Percentiles rank a stretch among this genome's conserved stretches.
These are phyloP conservation scores for Limnodromus scolopaceus DNA, from an alignment of 2,797 vertebrate species.

Conservation along the genomic window DNA sequence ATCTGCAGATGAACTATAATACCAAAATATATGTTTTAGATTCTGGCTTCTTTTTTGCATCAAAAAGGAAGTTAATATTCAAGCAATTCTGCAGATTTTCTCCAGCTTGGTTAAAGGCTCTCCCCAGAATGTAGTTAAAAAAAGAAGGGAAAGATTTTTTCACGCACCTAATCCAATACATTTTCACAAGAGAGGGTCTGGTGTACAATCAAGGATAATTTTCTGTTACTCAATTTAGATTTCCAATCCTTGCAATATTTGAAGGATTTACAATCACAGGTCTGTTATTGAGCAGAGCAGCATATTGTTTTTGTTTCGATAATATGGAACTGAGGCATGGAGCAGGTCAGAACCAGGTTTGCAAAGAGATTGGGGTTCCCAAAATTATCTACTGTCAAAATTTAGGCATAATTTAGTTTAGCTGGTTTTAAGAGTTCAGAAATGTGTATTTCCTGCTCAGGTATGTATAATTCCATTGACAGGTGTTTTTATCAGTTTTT, in stretches of 20 bases:
- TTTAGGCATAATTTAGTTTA: not conserved
- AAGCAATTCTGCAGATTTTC: not conserved
- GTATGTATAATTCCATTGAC: not conserved
- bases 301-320: not conserved
- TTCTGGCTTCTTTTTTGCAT: not conserved
- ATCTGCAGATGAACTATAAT: not conserved
- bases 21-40: not conserved
- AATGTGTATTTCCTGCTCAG: not conserved
- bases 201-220: not conserved
- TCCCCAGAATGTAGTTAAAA: not conserved
- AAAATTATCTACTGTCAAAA: not conserved
- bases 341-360: not conserved
- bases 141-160: not conserved
- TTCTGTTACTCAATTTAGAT: not conserved
- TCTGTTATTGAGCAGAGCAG: not conserved
- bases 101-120: not conserved
- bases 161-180: not conserved
- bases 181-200: not conserved
- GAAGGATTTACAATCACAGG: not conserved
- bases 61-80: not conserved
- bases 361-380: not conserved
- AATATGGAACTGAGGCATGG: not conserved
- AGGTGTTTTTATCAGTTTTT: not conserved
- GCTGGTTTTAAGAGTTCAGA: not conserved
- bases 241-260: not conserved